These are phyloP conservation scores for Xylocampa areola DNA, from an alignment of 2,888 invertebrate species.

Conservation along the genomic window DNA sequence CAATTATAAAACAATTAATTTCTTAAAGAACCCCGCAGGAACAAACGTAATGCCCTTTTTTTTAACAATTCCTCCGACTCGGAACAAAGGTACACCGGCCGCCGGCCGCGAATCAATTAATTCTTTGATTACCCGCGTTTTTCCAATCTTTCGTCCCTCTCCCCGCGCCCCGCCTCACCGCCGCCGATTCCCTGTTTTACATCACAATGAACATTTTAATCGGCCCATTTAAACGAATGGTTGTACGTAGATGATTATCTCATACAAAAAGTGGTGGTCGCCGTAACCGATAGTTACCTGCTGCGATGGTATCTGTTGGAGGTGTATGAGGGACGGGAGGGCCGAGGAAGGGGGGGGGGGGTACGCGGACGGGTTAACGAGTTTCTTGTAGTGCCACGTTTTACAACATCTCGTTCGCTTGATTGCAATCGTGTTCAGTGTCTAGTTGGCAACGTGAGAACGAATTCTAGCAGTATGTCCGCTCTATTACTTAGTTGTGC, in stretches of 20 bases:
- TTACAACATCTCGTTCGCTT: constrained; percentile 7
- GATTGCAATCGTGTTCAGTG: constrained; percentile 28
- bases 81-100: constrained; percentile 50
- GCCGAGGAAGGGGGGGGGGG: background rate
- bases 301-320: constrained; percentile 11
- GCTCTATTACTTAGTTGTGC: constrained; percentile 1
- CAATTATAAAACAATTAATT: constrained; percentile 57
- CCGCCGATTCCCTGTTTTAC: constrained; percentile 49
- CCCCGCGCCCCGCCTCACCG: constrained; percentile 3
- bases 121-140: constrained; percentile 70
- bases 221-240: constrained; percentile 59
- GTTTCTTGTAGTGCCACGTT: constrained; percentile 24
- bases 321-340: background rate
- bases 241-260: constrained; percentile 14
- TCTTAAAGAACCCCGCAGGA: constrained; percentile 38
- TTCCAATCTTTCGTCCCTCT: constrained; percentile 51
- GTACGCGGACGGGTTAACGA: constrained; percentile 10
- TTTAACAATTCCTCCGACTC: constrained; percentile 27
- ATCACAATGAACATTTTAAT: constrained; percentile 68
- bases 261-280: constrained; percentile 30
- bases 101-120: constrained; percentile 69
- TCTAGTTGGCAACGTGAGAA: constrained; percentile 14
- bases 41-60: constrained; percentile 52
- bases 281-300: constrained; percentile 27
- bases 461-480: background rate